These are phyloP conservation scores for Ethmia dodecea DNA, from an alignment of 2,888 invertebrate species.

Conservation along the genomic window DNA sequence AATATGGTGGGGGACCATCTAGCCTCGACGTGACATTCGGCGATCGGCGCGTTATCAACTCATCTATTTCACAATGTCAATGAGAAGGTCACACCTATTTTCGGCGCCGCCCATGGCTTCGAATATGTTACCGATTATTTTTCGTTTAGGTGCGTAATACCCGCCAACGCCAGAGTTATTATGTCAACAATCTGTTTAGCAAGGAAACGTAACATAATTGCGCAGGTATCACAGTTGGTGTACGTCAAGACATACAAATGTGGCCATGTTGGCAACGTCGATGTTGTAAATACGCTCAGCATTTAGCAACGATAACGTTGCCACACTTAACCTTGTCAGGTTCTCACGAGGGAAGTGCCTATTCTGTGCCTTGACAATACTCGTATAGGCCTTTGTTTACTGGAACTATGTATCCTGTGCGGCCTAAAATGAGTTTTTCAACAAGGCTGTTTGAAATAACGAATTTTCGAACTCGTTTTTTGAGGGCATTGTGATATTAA, in stretches of 20 bases:
- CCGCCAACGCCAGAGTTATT: constrained; percentile 19
- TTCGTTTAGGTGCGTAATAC: no score
- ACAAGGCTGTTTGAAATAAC: constrained; percentile 29
- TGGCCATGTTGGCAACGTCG: constrained; percentile 63
- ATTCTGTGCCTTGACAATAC: constrained; percentile 77
- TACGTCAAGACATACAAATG: constrained; percentile 43
- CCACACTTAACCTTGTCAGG: constrained; percentile 74
- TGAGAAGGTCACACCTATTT: constrained; percentile 76
- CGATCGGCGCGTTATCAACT: constrained; percentile 71
- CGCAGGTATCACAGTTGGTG: constrained; percentile 25
- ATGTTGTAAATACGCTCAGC: constrained; percentile 73
- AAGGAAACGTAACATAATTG: constrained; percentile 16
- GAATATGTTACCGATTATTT: no score
- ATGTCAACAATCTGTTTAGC: neutral
- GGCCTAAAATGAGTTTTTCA: constrained; percentile 43
- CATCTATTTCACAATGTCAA: constrained; percentile 78
- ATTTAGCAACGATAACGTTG: constrained; percentile 77
- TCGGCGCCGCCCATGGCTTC: no score
- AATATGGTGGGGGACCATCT: constrained; percentile 55
- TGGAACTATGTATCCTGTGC: constrained; percentile 57
- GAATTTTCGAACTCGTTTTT: constrained; percentile 20
- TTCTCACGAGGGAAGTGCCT: constrained; percentile 77
- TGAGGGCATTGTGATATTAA: neutral
- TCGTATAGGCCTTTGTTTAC: constrained; percentile 68
- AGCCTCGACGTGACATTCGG: constrained; percentile 74